Conservation (phyloP, 2,797 vertebrate genomes). For the Darevskia mixta region DNA sequence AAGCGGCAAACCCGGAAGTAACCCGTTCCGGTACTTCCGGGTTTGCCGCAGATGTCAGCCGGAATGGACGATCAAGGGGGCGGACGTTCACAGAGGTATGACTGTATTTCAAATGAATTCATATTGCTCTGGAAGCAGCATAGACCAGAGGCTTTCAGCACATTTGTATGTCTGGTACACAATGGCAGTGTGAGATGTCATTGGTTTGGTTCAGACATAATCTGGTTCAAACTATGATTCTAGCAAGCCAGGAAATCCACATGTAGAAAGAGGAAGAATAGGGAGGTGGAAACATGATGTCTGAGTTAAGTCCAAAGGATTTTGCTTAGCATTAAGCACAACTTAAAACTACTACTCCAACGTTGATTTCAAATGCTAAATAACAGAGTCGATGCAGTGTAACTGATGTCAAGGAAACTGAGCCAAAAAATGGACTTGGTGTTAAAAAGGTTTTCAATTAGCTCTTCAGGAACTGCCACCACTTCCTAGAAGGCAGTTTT, state of each 20-base stretch:
- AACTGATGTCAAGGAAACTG: not conserved
- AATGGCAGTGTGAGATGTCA: not conserved
- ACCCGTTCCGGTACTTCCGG: too few relatives aligned
- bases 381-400: not conserved
- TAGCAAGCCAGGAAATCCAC: not conserved
- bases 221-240: not conserved
- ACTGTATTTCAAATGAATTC: too few relatives aligned
- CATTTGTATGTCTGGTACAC: not conserved
- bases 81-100: too few relatives aligned
- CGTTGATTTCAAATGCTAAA: not conserved
- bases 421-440: not conserved
- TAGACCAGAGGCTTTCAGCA: not conserved
- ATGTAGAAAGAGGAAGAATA: not conserved
- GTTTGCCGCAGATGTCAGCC: too few relatives aligned
- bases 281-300: not conserved
- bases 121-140: too few relatives aligned
- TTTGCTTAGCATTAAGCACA: not conserved
- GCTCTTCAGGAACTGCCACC: not conserved
- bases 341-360: not conserved
- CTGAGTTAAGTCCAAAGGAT: not conserved
- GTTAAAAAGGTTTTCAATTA: not conserved
- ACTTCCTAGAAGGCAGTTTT: not conserved
- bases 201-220: not conserved
- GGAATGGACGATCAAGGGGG: too few relatives aligned
- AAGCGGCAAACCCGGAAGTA: too few relatives aligned